These are phyloP conservation scores for Anniella stebbinsi DNA, from an alignment of 2,797 vertebrate genomes.

Conservation along the genomic window DNA sequence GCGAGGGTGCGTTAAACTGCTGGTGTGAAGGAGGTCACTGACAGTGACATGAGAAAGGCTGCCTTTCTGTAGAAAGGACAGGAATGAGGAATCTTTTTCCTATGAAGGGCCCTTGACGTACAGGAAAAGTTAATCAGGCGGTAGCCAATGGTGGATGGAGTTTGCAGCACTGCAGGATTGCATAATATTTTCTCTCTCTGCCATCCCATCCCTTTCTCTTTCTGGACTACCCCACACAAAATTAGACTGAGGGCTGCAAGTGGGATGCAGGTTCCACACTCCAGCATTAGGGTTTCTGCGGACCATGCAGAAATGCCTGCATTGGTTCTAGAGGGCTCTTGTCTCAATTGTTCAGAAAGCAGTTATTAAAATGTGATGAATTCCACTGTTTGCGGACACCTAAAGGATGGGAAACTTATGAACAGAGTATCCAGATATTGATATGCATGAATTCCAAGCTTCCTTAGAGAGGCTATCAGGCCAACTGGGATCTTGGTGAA, in stretches of 20 bases:
- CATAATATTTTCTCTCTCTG: too few relatives aligned
- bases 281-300: neutral
- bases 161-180: too few relatives aligned
- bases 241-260: neutral
- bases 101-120: too few relatives aligned
- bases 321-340: neutral
- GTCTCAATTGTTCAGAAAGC: neutral
- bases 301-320: neutral
- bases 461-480: neutral
- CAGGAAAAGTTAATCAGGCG: too few relatives aligned
- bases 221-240: too few relatives aligned
- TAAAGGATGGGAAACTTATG: neutral
- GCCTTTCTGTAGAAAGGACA: too few relatives aligned
- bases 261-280: neutral
- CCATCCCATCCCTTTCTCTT: too few relatives aligned
- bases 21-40: too few relatives aligned
- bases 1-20: too few relatives aligned
- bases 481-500: neutral
- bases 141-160: too few relatives aligned
- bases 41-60: too few relatives aligned
- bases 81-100: too few relatives aligned
- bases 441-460: neutral
- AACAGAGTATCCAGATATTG: neutral
- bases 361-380: neutral
- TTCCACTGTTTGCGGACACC: neutral